Evolutionary conservation across 2,113 vertebrate species (phyloP), one percentile per base, ranked within the genome.

Genomic region (Carettochelys insculpta): DNA sequence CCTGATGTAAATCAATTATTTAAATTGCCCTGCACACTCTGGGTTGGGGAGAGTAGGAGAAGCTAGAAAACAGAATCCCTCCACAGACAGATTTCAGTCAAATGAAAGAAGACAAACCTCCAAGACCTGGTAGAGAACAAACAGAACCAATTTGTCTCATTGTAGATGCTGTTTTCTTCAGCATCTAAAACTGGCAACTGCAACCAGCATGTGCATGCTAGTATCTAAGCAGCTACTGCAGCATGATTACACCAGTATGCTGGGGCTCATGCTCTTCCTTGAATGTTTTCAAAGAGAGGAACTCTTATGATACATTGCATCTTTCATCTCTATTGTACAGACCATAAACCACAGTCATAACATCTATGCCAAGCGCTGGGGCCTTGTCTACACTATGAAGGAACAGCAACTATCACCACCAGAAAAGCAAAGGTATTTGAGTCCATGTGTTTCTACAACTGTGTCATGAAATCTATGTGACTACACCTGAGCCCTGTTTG

Each of bases 381-480:
- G 80, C 31, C 56, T 79, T 53, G 14, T 48, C 89, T 41, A 4
- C 1, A 43, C 34, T 2, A 20, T 13, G n/a, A n/a, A n/a, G 31
- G 47, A 87, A 89, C 58, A 38, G 5, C 5, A 54, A 17, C 22
- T 6, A 11, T 14, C 82, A 19, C 8, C 0, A 76, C 0, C 0
- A 9, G 90, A 0, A 54, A 56, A 51, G 17, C 1, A 43, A 24
- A 0, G 2, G 10, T 17, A 52, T 61, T 5, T 76, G 50, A 47
- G 68, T 73, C 73, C 75, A 65, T 38, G 45, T 9, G 45, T 84
- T 89, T 87, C 56, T 29, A 19, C 14, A 24, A 52, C 27, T 5
- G 8, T 43, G 85, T 43, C 58, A 47, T 8, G 6, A 22, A 77
- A 53, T 29, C 1, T 80, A 43, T 24, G 85, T 13, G 81, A 87